Percentiles rank a stretch among this genome's conserved stretches.
Conservation (phyloP, 2,797 vertebrate species). For the Lepilemur ruficaudatus region DNA sequence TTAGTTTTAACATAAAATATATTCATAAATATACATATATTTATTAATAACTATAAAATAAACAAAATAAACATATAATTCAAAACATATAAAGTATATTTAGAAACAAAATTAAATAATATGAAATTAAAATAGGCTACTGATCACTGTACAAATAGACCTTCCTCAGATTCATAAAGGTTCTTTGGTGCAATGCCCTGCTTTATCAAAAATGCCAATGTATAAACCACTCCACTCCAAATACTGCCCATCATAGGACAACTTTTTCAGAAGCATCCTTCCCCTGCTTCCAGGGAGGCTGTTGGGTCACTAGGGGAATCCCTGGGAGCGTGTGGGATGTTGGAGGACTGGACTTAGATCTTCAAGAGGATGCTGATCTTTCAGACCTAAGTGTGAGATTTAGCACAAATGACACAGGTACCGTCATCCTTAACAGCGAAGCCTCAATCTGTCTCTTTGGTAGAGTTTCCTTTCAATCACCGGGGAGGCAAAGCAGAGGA, state of each 20-base stretch:
- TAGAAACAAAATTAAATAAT: background rate
- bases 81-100: background rate
- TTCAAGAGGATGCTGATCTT: background rate
- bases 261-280: background rate
- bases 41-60: background rate
- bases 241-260: background rate
- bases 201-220: constrained; percentile 6
- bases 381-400: constrained; percentile 32
- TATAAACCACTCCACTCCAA: background rate
- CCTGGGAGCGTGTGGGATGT: background rate
- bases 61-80: background rate
- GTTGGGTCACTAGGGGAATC: background rate
- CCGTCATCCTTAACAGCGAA: background rate
- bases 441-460: constrained; percentile 24
- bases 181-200: background rate
- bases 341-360: background rate
- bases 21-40: background rate
- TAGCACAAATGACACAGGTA: constrained; percentile 41
- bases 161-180: constrained; percentile 7
- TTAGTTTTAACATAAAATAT: background rate
- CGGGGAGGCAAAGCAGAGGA: background rate
- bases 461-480: constrained; percentile 34
- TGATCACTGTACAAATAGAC: background rate
- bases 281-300: background rate
- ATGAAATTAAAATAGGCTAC: constrained; percentile 8